phyloP scores from a whole-genome alignment of 2,113 vertebrate genomes.

The Phaethornis superciliosus region DNA sequence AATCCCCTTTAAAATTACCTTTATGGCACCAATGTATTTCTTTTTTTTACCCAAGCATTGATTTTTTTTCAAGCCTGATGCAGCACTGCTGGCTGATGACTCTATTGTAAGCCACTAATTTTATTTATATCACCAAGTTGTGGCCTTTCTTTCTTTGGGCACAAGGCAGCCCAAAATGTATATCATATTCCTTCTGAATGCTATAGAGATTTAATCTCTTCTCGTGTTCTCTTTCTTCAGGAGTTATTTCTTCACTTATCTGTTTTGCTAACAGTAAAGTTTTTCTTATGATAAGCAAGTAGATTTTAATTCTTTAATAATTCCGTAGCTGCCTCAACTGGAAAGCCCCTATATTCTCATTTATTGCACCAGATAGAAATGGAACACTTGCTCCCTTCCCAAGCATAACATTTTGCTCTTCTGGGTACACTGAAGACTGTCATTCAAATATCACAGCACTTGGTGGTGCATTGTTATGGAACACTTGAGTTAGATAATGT shows the following conservation, averaged over 20 bases:
- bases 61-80: background rate
- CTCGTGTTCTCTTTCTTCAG: background rate
- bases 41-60: background rate
- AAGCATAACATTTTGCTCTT: slow-evolving; percentile 1
- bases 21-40: rapidly evolving
- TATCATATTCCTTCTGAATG: background rate
- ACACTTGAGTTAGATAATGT: background rate
- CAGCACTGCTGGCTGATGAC: background rate
- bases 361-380: background rate
- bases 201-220: background rate
- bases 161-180: background rate
- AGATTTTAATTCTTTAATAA: background rate
- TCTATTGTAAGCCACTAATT: background rate
- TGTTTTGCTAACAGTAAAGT: background rate
- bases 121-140: background rate
- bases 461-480: background rate
- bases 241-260: background rate
- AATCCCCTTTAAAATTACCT: background rate
- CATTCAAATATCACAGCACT: background rate
- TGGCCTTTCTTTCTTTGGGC: background rate
- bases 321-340: background rate
- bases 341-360: background rate
- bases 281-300: background rate
- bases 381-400: background rate
- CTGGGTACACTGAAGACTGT: background rate